Percentiles rank a stretch among this genome's conserved stretches.
These are phyloP conservation scores for Equus przewalskii DNA, from an alignment of 2,113 vertebrate species.

Conservation along the genomic window DNA sequence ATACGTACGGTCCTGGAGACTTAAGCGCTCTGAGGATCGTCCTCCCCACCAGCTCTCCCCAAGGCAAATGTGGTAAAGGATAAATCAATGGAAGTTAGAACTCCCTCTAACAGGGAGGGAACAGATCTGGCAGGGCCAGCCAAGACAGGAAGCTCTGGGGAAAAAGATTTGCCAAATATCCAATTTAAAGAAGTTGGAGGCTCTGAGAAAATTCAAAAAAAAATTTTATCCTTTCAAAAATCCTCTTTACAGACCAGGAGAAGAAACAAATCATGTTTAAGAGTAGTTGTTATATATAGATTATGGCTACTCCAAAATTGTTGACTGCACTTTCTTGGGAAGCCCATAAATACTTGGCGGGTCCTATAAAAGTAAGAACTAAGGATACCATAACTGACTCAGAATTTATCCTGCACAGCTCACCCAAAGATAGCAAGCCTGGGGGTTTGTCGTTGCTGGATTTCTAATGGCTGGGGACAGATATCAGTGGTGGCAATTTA, in stretches of 20 bases:
- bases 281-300: constrained; percentile 60
- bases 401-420: constrained; percentile 23
- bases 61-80: constrained; percentile 64
- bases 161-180: constrained; percentile 67
- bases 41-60: not conserved
- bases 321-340: constrained; percentile 65
- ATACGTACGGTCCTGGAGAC: not conserved
- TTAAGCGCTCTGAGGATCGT: not conserved
- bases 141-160: constrained; percentile 61
- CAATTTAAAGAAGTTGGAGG: constrained; percentile 71
- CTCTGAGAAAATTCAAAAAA: constrained; percentile 70
- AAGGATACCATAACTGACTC: constrained; percentile 2
- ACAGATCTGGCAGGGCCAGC: constrained; percentile 44
- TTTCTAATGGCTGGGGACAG: constrained; percentile 51
- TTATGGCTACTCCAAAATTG: constrained; percentile 56
- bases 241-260: constrained; percentile 56
- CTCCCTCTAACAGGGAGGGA: constrained; percentile 24
- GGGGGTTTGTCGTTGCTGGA: not conserved
- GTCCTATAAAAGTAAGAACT: constrained; percentile 54
- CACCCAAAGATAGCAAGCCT: not conserved
- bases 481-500: not conserved
- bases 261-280: constrained; percentile 70
- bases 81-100: constrained; percentile 69
- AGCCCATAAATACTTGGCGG: constrained; percentile 66
- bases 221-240: constrained; percentile 63